Percentiles rank a stretch among this genome's conserved stretches.
Conservation (phyloP, 2,797 vertebrate species). For the Oreonectes daqikongensis region DNA sequence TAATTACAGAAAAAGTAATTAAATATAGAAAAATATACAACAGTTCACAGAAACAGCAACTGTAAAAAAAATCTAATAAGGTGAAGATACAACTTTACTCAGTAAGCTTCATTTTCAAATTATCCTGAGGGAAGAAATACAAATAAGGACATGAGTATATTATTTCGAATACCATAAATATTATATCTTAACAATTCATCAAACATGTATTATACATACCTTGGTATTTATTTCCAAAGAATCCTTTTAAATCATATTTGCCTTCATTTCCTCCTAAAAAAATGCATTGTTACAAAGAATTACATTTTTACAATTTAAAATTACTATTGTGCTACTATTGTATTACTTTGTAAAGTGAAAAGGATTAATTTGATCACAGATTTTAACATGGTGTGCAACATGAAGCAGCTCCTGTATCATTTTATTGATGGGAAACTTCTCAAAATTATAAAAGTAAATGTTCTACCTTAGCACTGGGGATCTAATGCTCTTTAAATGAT, state of each 20-base stretch:
- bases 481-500: too few relatives aligned
- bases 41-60: conserved; percentile 39
- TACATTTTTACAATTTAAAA: background rate
- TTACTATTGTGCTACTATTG: too few relatives aligned
- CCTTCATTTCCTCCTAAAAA: conserved; percentile 67
- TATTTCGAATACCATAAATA: background rate
- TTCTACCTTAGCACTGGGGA: too few relatives aligned
- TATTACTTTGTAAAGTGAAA: background rate
- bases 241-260: conserved; percentile 74
- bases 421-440: background rate
- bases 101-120: conserved; percentile 46
- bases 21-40: conserved; percentile 63
- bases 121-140: conserved; percentile 64
- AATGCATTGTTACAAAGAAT: conserved; percentile 1
- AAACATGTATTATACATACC: conserved; percentile 62
- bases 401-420: too few relatives aligned
- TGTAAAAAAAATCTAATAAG: conserved; percentile 30
- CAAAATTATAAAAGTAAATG: too few relatives aligned
- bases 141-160: background rate
- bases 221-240: conserved; percentile 77
- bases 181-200: background rate
- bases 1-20: conserved; percentile 14
- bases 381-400: too few relatives aligned
- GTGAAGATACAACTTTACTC: conserved; percentile 27
- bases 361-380: too few relatives aligned